A percentile compares a stretch with the other conserved stretches of the same genome.
These are phyloP conservation scores for Scomber colias DNA, from an alignment of 2,113 vertebrate species.

Conservation along the genomic window DNA sequence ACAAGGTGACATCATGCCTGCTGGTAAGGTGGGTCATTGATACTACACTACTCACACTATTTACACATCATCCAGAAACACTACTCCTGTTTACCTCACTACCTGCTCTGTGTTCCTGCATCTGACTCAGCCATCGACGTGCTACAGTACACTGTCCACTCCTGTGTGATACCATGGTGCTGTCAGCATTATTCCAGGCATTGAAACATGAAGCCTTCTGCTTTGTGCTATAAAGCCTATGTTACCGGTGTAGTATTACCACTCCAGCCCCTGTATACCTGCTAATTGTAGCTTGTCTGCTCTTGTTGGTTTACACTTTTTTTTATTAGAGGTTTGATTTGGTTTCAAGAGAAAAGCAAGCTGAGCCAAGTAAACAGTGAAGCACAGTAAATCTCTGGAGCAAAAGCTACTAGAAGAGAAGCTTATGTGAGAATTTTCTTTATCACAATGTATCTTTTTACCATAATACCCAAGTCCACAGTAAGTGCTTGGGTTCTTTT, in stretches of 20 bases:
- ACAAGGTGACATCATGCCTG: conserved; percentile 70
- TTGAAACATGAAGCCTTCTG: conserved; percentile 65
- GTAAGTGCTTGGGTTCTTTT: not conserved
- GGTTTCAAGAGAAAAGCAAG: conserved; percentile 58
- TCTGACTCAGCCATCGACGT: conserved; percentile 50
- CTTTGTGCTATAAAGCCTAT: conserved; percentile 6
- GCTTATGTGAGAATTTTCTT: conserved; percentile 7
- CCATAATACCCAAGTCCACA: conserved; percentile 22
- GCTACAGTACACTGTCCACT: conserved; percentile 24
- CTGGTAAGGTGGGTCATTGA: conserved; percentile 54
- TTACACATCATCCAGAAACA: conserved; percentile 62
- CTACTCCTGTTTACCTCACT: conserved; percentile 57
- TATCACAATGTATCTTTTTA: not conserved
- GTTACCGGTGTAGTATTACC: conserved; percentile 31
- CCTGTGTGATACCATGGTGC: conserved; percentile 26
- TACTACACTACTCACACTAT: conserved; percentile 69
- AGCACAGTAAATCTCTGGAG: conserved; percentile 31
- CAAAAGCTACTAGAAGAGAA: not conserved
- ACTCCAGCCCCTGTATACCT: conserved; percentile 6
- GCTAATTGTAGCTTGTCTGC: conserved; percentile 47
- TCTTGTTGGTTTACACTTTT: conserved; percentile 36
- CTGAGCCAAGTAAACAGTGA: conserved; percentile 46
- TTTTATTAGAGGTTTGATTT: conserved; percentile 46
- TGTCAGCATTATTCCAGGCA: conserved; percentile 64
- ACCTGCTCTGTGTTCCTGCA: conserved; percentile 31